A percentile compares a stretch with the other conserved stretches of the same genome.
These are phyloP conservation scores for Chascanopsetta lugubris DNA, from an alignment of 2,113 vertebrate species.

Conservation along the genomic window DNA sequence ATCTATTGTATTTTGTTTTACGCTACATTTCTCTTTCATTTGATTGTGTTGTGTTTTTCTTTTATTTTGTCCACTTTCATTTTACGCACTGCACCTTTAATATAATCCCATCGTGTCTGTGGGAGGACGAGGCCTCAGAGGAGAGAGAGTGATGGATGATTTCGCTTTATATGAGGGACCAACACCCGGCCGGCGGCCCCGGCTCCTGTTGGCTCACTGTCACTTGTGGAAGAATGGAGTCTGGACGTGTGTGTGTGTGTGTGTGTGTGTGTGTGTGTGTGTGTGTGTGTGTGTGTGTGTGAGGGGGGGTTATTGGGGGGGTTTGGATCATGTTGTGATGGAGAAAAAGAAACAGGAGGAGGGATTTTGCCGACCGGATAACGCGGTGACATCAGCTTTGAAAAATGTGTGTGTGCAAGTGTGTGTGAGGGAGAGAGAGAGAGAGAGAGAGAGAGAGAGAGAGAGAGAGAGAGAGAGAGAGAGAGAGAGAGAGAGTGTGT, in stretches of 20 bases:
- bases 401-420: constrained; percentile 77
- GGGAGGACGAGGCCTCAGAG: constrained; percentile 16
- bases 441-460: constrained; percentile 46
- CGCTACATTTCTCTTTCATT: too few species aligned
- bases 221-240: constrained; percentile 47
- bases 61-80: too few species aligned
- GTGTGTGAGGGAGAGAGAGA: constrained; percentile 59
- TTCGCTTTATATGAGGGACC: constrained; percentile 24
- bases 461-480: constrained; percentile 58
- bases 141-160: constrained; percentile 33
- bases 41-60: too few species aligned
- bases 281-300: background rate
- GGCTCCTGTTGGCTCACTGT: constrained; percentile 39
- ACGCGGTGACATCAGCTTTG: constrained; percentile 80
- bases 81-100: too few species aligned
- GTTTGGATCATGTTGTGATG: constrained; percentile 53
- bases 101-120: too few species aligned
- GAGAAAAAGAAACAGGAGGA: constrained; percentile 69
- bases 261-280: background rate
- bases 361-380: constrained; percentile 77
- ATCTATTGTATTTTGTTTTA: too few species aligned
- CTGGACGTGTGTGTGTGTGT: background rate
- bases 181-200: constrained; percentile 27
- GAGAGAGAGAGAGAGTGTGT: constrained; percentile 50
- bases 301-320: background rate